These are phyloP conservation scores for Lasiommata megera DNA, from an alignment of 2,888 invertebrate genomes.

Conservation along the genomic window DNA sequence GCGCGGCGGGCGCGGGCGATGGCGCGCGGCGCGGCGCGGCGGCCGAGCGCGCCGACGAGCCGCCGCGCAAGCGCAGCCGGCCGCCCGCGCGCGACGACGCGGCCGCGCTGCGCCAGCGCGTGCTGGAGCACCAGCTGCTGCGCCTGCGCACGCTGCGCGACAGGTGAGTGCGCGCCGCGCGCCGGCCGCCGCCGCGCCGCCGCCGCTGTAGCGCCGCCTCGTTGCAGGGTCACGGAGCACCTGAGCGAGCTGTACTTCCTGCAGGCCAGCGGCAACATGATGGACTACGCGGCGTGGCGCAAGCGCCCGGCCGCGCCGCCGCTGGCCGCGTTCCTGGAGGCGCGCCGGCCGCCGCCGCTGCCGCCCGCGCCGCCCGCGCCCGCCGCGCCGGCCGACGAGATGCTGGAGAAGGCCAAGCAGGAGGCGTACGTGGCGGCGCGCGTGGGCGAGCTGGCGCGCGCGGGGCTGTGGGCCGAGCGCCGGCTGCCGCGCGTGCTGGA, in stretches of 20 bases:
- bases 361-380: conserved; percentile 81
- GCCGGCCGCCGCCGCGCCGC: conserved; percentile 46
- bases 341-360: conserved; percentile 80
- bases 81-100: conserved; percentile 36
- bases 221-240: conserved; percentile 89
- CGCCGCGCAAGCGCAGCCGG: conserved; percentile 40
- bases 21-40: conserved; percentile 40
- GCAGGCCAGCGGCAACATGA: conserved; percentile 92
- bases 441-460: conserved; percentile 94
- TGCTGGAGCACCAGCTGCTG: too few species aligned
- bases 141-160: conserved; percentile 55
- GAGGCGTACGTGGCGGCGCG: conserved; percentile 97
- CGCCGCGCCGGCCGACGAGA: conserved; percentile 56
- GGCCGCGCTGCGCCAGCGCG: conserved; percentile 37
- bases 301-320: conserved; percentile 89
- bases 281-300: conserved; percentile 93
- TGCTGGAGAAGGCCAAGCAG: conserved; percentile 76
- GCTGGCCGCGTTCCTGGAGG: conserved; percentile 87
- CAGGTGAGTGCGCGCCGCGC: conserved; percentile 40
- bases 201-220: conserved; percentile 84
- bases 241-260: conserved; percentile 93
- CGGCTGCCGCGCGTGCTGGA: conserved; percentile 95
- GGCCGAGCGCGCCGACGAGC: conserved; percentile 39
- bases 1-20: conserved; percentile 35
- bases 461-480: conserved; percentile 97